Evolutionary conservation across 30 jellyfish, hydroid and myxozoan species (phyloP).

Genomic region (Catostylus mosaicus): DNA sequence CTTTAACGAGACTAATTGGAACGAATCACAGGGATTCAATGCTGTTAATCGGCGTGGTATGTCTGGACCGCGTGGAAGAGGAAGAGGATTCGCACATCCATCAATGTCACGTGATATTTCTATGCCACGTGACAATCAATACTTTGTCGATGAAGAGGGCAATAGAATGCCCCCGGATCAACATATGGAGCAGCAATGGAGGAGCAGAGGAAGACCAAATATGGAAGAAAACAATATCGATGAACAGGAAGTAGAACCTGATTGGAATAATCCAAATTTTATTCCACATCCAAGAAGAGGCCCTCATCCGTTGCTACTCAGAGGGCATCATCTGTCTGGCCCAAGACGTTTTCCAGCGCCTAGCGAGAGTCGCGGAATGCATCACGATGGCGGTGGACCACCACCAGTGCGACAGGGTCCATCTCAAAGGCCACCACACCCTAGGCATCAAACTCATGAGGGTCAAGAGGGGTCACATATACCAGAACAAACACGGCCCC

Average conservation of each 20-base stretch:
- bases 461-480: neutral
- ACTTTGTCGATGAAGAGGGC: conserved; percentile 24
- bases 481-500: conserved; percentile 1
- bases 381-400: conserved; percentile 40
- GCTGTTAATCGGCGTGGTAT: neutral
- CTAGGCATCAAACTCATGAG: conserved; percentile 8
- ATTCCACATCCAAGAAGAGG: conserved; percentile 49
- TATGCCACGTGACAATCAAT: conserved; percentile 20
- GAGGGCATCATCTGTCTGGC: conserved; percentile 38
- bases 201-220: conserved; percentile 24
- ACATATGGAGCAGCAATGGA: conserved; percentile 25
- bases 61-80: conserved; percentile 60
- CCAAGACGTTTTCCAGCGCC: conserved; percentile 56
- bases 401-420: conserved; percentile 44
- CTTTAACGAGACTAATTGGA: conserved; percentile 28
- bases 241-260: neutral
- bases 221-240: neutral
- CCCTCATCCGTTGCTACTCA: conserved; percentile 52
- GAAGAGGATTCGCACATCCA: conserved; percentile 39
- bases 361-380: conserved; percentile 24
- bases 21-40: neutral
- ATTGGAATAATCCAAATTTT: conserved; percentile 32
- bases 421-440: conserved; percentile 32
- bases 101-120: conserved; percentile 9
- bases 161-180: conserved; percentile 15